These are phyloP conservation scores for Synaphobranchus kaupii DNA, from an alignment of 2,797 vertebrate species.

Conservation along the genomic window DNA sequence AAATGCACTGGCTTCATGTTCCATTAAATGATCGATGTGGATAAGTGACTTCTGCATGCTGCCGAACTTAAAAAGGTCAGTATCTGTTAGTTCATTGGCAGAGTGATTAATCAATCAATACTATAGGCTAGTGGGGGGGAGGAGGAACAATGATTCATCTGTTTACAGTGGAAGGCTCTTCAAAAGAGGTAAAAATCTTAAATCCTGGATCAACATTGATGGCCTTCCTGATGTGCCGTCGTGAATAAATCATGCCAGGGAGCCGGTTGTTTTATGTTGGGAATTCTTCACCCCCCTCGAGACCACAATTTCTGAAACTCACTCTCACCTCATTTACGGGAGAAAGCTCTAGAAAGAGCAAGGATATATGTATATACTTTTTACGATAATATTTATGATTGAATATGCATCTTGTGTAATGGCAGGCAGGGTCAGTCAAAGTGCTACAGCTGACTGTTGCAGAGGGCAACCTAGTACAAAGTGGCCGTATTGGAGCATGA, in stretches of 20 bases:
- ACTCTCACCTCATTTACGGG: background rate
- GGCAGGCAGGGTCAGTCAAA: constrained; percentile 39
- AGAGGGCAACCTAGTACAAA: constrained; percentile 46
- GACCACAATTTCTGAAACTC: background rate
- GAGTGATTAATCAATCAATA: constrained; percentile 99
- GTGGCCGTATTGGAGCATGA: constrained; percentile 36
- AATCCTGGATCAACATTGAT: constrained; percentile 27
- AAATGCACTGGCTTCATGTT: constrained; percentile 85
- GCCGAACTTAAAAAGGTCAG: constrained; percentile 88
- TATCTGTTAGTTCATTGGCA: constrained; percentile 97
- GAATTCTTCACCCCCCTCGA: constrained; percentile 34
- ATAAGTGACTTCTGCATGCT: constrained; percentile 87
- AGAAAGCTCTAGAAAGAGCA: constrained; percentile 7
- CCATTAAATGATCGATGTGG: constrained; percentile 97
- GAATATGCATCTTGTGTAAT: constrained; percentile 54
- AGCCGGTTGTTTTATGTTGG: background rate
- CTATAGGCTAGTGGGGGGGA: constrained; percentile 58
- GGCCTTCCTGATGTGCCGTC: constrained; percentile 27
- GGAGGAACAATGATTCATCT: constrained; percentile 27
- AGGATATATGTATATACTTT: constrained; percentile 25
- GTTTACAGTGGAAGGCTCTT: constrained; percentile 17
- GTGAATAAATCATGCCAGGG: constrained; percentile 48
- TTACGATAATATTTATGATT: constrained; percentile 39
- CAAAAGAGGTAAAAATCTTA: constrained; percentile 19
- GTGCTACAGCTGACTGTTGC: constrained; percentile 40